These are phyloP conservation scores for Aphelenchoides besseyi DNA, from an alignment of 1,140 invertebrate genomes.

Conservation along the genomic window DNA sequence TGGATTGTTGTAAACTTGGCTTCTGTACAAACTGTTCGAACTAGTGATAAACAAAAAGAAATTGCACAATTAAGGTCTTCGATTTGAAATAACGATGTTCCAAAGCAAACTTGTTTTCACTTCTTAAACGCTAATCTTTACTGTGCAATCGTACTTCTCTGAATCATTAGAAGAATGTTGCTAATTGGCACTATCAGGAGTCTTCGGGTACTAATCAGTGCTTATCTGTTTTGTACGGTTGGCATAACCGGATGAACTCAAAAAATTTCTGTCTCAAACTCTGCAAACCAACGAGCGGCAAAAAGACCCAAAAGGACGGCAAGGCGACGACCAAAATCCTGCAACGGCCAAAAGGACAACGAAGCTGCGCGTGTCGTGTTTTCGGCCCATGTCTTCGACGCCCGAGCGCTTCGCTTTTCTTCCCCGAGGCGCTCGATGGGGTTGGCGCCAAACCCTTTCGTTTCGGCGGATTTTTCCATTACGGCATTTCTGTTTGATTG, in stretches of 20 bases:
- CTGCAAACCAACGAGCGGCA: constrained; percentile 15
- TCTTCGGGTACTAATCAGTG: too few relatives aligned
- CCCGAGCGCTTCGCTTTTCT: background rate
- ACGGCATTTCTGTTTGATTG: too few relatives aligned
- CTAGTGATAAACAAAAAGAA: too few relatives aligned
- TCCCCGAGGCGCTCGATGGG: background rate
- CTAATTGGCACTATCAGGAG: too few relatives aligned
- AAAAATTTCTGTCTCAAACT: constrained; percentile 31
- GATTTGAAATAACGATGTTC: background rate
- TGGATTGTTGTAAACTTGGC: too few relatives aligned
- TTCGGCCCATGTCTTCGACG: too few relatives aligned
- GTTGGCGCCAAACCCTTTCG: background rate
- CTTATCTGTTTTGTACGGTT: too few relatives aligned
- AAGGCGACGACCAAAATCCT: background rate
- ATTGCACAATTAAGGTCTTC: too few relatives aligned
- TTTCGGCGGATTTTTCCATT: constrained; percentile 3
- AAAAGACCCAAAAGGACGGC: too few relatives aligned
- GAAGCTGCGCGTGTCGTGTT: background rate
- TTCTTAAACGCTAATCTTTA: background rate
- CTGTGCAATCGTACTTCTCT: background rate
- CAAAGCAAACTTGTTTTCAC: background rate
- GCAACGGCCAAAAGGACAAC: background rate
- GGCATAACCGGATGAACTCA: constrained; percentile 16
- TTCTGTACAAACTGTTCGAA: too few relatives aligned
- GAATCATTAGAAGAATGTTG: too few relatives aligned